Conservation (phyloP, 2,888 invertebrate species). For the Oxyteleia sp. region DNA sequence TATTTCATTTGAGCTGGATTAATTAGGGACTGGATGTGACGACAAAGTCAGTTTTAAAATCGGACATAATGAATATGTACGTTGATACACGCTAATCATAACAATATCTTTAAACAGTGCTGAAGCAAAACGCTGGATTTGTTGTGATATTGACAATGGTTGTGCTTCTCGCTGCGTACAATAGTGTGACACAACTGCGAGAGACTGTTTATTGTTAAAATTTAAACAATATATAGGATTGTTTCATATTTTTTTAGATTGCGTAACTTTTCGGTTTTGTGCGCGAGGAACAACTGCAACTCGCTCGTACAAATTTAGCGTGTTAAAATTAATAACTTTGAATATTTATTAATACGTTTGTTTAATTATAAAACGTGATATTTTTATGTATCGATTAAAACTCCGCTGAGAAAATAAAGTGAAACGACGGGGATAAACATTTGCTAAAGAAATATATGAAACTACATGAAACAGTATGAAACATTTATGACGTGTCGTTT, state of each 20-base stretch:
- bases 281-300: not conserved
- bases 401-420: no score
- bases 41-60: not conserved
- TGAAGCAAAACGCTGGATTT: conserved; percentile 15
- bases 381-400: no score
- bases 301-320: no score
- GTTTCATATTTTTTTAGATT: conserved; percentile 26
- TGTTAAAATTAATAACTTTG: no score
- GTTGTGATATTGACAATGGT: conserved; percentile 19
- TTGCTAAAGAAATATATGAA: no score
- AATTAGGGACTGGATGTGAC: conserved; percentile 18
- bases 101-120: conserved; percentile 22
- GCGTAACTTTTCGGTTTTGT: not conserved
- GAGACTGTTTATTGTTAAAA: conserved; percentile 21
- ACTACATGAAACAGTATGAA: no score
- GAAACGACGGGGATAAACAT: no score
- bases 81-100: conserved; percentile 31
- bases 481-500: no score
- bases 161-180: not conserved
- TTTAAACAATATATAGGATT: conserved; percentile 27
- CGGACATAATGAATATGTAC: not conserved
- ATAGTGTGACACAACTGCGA: not conserved
- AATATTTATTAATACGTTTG: no score
- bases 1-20: conserved; percentile 13
- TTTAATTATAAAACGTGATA: no score